Evolutionary conservation across 2,797 vertebrate genomes (phyloP).

Genomic region (Sternarchorhynchus goeldii): DNA sequence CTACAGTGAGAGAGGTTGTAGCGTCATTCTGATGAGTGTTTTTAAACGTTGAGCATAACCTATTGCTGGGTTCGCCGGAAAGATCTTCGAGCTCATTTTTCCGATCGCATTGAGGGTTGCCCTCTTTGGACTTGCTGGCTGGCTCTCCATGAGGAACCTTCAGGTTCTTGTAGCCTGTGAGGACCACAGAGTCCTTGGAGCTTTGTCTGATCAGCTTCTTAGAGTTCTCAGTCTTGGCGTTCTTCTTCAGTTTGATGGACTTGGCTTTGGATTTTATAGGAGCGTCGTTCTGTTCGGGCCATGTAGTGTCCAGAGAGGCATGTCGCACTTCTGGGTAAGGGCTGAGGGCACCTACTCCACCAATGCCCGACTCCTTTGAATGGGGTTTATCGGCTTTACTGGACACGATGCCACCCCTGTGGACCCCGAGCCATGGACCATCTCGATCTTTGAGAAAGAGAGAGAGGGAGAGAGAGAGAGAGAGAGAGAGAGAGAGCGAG

Average conservation of each 20-base stretch:
- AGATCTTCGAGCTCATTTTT: slow-evolving; percentile 77
- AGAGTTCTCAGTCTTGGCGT: slow-evolving; percentile 88
- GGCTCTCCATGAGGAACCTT: slow-evolving; percentile 81
- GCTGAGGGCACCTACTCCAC: slow-evolving; percentile 75
- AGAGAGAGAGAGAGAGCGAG: slow-evolving; percentile 7
- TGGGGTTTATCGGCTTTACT: slow-evolving; percentile 83
- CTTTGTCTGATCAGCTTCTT: slow-evolving; percentile 92
- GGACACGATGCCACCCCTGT: slow-evolving; percentile 79
- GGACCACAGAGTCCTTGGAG: slow-evolving; percentile 93
- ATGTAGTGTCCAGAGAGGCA: slow-evolving; percentile 72
- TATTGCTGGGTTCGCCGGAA: slow-evolving; percentile 68
- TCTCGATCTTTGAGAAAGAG: slow-evolving; percentile 82
- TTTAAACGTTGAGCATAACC: slow-evolving; percentile 74
- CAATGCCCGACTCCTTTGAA: slow-evolving; percentile 80
- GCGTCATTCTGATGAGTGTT: slow-evolving; percentile 72
- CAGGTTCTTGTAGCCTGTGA: slow-evolving; percentile 96
- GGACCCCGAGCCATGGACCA: slow-evolving; percentile 90
- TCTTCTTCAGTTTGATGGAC: slow-evolving; percentile 92
- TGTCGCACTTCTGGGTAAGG: slow-evolving; percentile 78
- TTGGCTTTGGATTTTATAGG: slow-evolving; percentile 92
- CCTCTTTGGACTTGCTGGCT: slow-evolving; percentile 79
- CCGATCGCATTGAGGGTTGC: slow-evolving; percentile 71
- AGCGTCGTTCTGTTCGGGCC: slow-evolving; percentile 84
- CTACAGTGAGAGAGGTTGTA: slow-evolving; percentile 71
- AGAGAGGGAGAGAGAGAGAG: no score